These are phyloP conservation scores for Drosophila kohkoa DNA, from an alignment of 1,140 invertebrate genomes.

Conservation along the genomic window DNA sequence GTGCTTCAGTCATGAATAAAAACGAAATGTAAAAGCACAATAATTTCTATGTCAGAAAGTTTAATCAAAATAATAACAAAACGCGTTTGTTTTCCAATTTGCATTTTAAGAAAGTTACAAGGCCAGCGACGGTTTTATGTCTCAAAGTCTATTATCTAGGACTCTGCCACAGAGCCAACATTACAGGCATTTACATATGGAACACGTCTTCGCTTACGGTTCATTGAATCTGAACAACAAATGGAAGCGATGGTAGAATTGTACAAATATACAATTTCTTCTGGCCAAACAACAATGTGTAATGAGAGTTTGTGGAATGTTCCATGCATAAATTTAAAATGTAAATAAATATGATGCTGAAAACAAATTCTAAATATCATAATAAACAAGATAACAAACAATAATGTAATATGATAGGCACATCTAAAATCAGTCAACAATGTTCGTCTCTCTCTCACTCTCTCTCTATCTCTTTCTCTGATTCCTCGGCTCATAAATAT, in stretches of 20 bases:
- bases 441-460: neutral
- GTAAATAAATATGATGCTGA: slow-evolving; percentile 55
- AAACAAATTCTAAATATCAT: slow-evolving; percentile 56
- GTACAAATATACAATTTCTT: slow-evolving; percentile 44
- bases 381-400: slow-evolving; percentile 73
- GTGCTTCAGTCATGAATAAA: slow-evolving; percentile 26
- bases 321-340: slow-evolving; percentile 64
- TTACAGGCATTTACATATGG: slow-evolving; percentile 26
- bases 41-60: slow-evolving; percentile 48
- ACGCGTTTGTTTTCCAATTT: slow-evolving; percentile 63
- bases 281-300: slow-evolving; percentile 15
- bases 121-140: slow-evolving; percentile 43
- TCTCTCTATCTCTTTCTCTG: neutral
- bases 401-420: slow-evolving; percentile 63
- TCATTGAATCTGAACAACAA: slow-evolving; percentile 38
- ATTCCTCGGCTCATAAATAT: slow-evolving; percentile 60
- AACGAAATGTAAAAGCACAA: slow-evolving; percentile 50
- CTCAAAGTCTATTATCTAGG: slow-evolving; percentile 53
- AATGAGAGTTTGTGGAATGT: neutral
- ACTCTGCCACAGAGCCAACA: slow-evolving; percentile 13
- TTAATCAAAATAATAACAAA: slow-evolving; percentile 65
- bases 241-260: neutral
- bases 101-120: slow-evolving; percentile 49
- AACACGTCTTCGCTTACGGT: slow-evolving; percentile 25
- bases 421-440: slow-evolving; percentile 48